Conservation (phyloP, 1,140 invertebrate species). For the Centruroides sculpturatus region DNA sequence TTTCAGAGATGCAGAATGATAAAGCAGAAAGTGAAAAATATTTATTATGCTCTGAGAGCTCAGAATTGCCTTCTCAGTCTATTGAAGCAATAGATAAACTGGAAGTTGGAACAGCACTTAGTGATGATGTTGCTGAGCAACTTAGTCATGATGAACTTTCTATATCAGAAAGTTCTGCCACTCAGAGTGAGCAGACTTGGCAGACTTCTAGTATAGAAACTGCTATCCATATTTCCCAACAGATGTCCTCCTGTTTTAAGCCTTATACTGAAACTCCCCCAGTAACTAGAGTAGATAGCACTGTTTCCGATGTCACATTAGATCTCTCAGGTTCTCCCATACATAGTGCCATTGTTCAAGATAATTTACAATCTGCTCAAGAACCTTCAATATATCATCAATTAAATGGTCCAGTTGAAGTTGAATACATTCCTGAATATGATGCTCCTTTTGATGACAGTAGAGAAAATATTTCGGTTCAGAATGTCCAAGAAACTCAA, state of each 20-base stretch:
- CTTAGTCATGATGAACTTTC: conserved; percentile 15
- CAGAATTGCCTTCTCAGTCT: conserved; percentile 2
- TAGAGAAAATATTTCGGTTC: conserved; percentile 2
- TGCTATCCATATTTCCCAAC: conserved; percentile 8
- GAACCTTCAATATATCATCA: conserved; percentile 3
- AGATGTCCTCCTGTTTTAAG: neutral
- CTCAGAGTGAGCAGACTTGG: conserved; percentile 19
- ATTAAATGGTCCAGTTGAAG: conserved; percentile 40
- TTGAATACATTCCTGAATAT: conserved; percentile 36
- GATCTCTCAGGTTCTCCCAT: neutral
- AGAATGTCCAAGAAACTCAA: neutral
- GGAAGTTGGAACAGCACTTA: no score
- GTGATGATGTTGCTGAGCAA: neutral
- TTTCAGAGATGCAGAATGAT: neutral
- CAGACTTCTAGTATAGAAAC: conserved; percentile 16
- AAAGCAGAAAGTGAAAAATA: neutral
- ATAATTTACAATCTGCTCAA: neutral
- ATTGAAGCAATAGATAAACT: conserved; percentile 4
- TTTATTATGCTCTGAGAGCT: neutral
- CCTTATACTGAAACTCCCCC: neutral
- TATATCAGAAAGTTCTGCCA: conserved; percentile 17
- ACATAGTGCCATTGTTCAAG: no score
- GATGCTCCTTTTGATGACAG: conserved; percentile 23
- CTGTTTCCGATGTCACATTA: neutral
- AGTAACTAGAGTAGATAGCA: neutral